phyloP scores from a whole-genome alignment of 2,888 invertebrate species.

The Hartigia nigra region DNA sequence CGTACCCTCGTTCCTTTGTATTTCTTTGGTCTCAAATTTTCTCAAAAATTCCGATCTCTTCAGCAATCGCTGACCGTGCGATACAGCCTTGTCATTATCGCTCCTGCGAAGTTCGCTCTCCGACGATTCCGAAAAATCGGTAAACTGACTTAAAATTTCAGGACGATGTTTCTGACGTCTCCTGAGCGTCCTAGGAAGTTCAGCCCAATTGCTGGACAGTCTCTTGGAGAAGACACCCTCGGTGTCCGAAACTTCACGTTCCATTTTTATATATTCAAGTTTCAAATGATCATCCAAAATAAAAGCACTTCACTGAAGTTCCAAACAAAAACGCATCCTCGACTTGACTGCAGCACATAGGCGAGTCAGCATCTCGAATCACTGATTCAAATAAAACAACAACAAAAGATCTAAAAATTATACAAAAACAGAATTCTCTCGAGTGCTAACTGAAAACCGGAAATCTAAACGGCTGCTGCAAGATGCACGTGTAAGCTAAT shows the following conservation, averaged over 20 bases:
- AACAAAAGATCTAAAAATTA: too few species aligned
- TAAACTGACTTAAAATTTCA: slow-evolving; percentile 61
- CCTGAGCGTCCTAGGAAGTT: slow-evolving; percentile 62
- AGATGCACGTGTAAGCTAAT: too few species aligned
- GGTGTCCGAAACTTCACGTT: slow-evolving; percentile 59
- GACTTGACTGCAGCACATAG: too few species aligned
- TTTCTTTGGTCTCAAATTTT: slow-evolving; percentile 47
- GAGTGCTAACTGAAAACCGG: too few species aligned
- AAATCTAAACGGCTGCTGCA: too few species aligned
- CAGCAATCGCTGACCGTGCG: slow-evolving; percentile 44
- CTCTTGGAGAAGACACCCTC: slow-evolving; percentile 59
- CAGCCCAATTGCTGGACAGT: slow-evolving; percentile 61
- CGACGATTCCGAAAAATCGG: slow-evolving; percentile 58
- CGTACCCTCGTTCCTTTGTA: background rate
- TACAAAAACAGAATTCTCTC: too few species aligned
- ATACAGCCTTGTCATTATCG: slow-evolving; percentile 31
- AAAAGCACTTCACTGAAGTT: too few species aligned
- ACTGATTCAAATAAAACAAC: too few species aligned
- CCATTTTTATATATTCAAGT: slow-evolving; percentile 36
- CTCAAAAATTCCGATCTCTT: slow-evolving; percentile 58
- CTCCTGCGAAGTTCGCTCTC: slow-evolving; percentile 54
- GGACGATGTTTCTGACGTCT: slow-evolving; percentile 60
- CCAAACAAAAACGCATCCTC: too few species aligned
- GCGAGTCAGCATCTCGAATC: too few species aligned
- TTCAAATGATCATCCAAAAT: too few species aligned